These are phyloP conservation scores for Alosa sapidissima DNA, from an alignment of 2,797 vertebrate species.

Conservation along the genomic window DNA sequence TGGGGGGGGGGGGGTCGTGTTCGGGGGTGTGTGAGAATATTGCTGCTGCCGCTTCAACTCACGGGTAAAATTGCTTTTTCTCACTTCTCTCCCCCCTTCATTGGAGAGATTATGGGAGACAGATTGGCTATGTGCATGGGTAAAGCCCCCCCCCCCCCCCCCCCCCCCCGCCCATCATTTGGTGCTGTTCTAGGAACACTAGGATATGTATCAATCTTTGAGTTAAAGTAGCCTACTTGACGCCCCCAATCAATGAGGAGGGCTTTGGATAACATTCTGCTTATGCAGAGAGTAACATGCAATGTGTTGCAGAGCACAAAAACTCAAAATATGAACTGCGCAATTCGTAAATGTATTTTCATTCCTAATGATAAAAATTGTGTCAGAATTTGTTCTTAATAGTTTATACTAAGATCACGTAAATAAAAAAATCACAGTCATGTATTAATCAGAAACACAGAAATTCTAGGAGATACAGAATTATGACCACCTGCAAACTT, in stretches of 20 bases:
- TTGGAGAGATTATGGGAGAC: slow-evolving; percentile 15
- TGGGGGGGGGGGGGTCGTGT: slow-evolving; percentile 23
- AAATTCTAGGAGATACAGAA: background rate
- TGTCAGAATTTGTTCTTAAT: too few relatives aligned
- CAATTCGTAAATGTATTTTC: background rate
- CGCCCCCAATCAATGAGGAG: background rate
- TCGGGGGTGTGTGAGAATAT: slow-evolving; percentile 22
- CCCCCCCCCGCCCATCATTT: background rate
- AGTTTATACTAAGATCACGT: background rate
- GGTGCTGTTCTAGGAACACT: background rate
- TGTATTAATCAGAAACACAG: background rate
- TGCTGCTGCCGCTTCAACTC: slow-evolving; percentile 21
- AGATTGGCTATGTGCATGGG: slow-evolving; percentile 19
- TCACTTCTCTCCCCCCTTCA: slow-evolving; percentile 7
- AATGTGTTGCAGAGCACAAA: background rate
- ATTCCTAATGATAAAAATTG: background rate
- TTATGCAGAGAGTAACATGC: background rate
- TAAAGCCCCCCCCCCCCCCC: background rate
- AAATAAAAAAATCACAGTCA: background rate
- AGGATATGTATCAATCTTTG: background rate
- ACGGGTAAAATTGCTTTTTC: slow-evolving; percentile 21
- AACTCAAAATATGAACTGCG: background rate
- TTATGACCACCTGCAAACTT: background rate
- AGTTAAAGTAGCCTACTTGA: background rate
- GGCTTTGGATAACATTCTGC: background rate